Evolutionary conservation across 2,113 vertebrate genomes (phyloP).

Genomic region (Catharus bicknelli): DNA sequence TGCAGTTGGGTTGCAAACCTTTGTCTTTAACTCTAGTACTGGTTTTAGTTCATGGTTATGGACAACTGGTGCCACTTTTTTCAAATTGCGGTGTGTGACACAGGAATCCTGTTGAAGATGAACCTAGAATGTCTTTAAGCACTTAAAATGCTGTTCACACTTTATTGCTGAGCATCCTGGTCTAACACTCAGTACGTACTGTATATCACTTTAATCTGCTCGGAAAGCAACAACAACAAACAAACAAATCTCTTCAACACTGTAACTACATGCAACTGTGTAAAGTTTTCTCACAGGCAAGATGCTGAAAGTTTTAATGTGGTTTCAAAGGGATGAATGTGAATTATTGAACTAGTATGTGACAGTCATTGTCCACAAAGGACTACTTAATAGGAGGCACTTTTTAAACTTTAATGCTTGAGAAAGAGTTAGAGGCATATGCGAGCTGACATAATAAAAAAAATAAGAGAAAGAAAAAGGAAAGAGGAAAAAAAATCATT

Average conservation of each 20-base stretch:
- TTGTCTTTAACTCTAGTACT: slow-evolving; percentile 82
- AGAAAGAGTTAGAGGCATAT: slow-evolving; percentile 78
- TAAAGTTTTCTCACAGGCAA: slow-evolving; percentile 74
- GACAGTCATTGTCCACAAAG: slow-evolving; percentile 78
- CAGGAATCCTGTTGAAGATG: slow-evolving; percentile 76
- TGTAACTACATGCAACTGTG: slow-evolving; percentile 84
- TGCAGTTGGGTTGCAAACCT: slow-evolving; percentile 68
- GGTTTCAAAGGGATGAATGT: slow-evolving; percentile 86
- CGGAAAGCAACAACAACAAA: slow-evolving; percentile 64
- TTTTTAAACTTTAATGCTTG: slow-evolving; percentile 81
- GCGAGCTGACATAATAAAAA: slow-evolving; percentile 80
- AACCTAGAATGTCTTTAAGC: slow-evolving; percentile 83
- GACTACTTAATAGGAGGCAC: slow-evolving; percentile 82
- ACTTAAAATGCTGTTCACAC: slow-evolving; percentile 88
- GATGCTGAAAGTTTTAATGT: slow-evolving; percentile 78
- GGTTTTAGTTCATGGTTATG: slow-evolving; percentile 78
- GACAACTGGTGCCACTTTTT: slow-evolving; percentile 81
- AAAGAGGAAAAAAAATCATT: slow-evolving; percentile 77
- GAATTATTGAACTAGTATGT: slow-evolving; percentile 79
- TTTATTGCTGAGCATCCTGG: slow-evolving; percentile 81
- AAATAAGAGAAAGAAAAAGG: slow-evolving; percentile 74
- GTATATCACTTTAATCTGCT: slow-evolving; percentile 87
- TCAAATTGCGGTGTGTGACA: slow-evolving; percentile 73
- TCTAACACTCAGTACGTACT: slow-evolving; percentile 90
- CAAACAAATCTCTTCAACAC: slow-evolving; percentile 80